Conservation (phyloP, 2,113 vertebrate genomes). For the Oxygymnocypris stewartii region DNA sequence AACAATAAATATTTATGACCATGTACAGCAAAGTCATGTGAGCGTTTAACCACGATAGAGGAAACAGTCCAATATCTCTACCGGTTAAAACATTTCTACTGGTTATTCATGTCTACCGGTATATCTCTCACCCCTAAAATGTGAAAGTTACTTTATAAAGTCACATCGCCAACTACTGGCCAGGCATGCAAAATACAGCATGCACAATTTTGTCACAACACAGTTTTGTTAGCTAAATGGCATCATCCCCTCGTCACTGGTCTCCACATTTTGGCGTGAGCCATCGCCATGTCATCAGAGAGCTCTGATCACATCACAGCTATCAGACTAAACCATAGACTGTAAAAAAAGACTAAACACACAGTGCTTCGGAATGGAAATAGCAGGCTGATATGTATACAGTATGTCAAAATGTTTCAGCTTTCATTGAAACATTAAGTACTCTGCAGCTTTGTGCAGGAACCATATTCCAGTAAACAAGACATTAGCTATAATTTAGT, state of each 20-base stretch:
- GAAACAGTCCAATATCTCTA: no score
- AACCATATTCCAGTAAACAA: slow-evolving; percentile 48
- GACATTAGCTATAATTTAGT: neutral
- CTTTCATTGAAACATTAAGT: slow-evolving; percentile 40
- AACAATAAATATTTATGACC: no score
- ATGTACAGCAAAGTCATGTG: no score
- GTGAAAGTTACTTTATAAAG: no score
- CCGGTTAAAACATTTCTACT: no score
- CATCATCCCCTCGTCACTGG: slow-evolving; percentile 33
- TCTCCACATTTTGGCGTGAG: slow-evolving; percentile 27
- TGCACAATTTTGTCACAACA: neutral
- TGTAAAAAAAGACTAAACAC: slow-evolving; percentile 32
- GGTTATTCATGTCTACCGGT: no score
- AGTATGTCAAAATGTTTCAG: slow-evolving; percentile 33
- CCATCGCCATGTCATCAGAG: neutral
- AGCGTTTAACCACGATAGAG: no score
- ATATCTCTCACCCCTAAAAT: no score
- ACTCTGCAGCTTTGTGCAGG: slow-evolving; percentile 22
- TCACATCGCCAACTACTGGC: no score
- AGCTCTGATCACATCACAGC: slow-evolving; percentile 20
- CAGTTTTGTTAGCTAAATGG: slow-evolving; percentile 36
- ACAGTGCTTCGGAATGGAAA: slow-evolving; percentile 36
- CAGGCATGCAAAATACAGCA: no score
- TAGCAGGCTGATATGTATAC: slow-evolving; percentile 26
- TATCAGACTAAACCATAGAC: slow-evolving; percentile 13